A percentile compares a stretch with the other conserved stretches of the same genome.
Evolutionary conservation across 2,797 vertebrate species (phyloP).

Genomic region (Dipus sagitta): DNA sequence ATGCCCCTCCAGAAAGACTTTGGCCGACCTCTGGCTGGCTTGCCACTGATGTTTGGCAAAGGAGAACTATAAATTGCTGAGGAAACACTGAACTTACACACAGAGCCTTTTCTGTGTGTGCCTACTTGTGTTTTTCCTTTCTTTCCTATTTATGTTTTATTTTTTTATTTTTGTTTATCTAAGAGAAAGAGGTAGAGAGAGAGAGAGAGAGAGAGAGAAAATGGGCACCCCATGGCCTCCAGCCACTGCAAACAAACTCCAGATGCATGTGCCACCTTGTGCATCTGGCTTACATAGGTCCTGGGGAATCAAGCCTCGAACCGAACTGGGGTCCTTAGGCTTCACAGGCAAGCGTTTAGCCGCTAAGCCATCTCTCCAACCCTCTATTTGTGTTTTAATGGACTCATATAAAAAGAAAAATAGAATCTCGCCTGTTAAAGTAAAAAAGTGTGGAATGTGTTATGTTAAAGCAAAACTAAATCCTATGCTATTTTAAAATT

Average conservation of each 20-base stretch:
- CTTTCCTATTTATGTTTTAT: too few relatives aligned
- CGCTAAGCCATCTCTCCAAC: too few relatives aligned
- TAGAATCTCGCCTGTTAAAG: neutral
- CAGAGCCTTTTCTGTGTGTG: neutral
- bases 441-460: neutral
- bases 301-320: too few relatives aligned
- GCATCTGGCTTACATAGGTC: too few relatives aligned
- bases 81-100: neutral
- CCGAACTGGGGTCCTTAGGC: too few relatives aligned
- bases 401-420: neutral
- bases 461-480: conserved; percentile 8
- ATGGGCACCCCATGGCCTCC: too few relatives aligned
- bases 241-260: too few relatives aligned
- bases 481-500: neutral
- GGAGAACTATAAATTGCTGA: neutral
- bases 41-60: neutral
- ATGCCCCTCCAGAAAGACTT: neutral
- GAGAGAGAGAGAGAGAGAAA: too few relatives aligned
- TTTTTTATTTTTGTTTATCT: too few relatives aligned
- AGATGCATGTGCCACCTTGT: too few relatives aligned
- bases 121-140: neutral
- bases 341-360: too few relatives aligned
- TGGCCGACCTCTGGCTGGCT: neutral
- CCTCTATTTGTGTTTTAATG: neutral
- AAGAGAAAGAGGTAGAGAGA: too few relatives aligned